A percentile compares a stretch with the other conserved stretches of the same genome.
Evolutionary conservation across 2,888 invertebrate species (phyloP).

Genomic region (Laothoe populi): DNA sequence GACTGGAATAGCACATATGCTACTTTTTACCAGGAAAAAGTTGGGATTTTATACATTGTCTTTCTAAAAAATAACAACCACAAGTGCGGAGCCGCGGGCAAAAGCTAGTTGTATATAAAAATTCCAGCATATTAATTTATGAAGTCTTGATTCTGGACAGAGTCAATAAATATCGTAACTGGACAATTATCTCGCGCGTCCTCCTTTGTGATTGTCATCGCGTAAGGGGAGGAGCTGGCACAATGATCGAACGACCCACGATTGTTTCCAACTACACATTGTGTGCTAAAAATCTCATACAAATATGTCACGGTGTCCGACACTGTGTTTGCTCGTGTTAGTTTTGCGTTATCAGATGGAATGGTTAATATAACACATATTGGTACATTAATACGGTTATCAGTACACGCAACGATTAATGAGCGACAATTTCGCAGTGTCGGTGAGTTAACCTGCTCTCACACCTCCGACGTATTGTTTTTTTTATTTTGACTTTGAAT

Average conservation of each 20-base stretch:
- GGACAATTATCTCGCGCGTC: conserved; percentile 35
- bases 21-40: no score
- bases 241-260: conserved; percentile 24
- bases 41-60: no score
- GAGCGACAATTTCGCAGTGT: conserved; percentile 38
- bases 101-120: not conserved
- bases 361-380: conserved; percentile 42
- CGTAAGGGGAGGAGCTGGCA: conserved; percentile 34
- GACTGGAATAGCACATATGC: no score
- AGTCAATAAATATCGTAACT: conserved; percentile 3
- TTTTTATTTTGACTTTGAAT: conserved; percentile 6
- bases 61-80: no score
- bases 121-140: conserved; percentile 1
- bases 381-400: conserved; percentile 41
- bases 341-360: conserved; percentile 36
- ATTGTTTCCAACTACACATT: not conserved
- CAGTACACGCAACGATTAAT: conserved; percentile 38
- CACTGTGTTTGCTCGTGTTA: conserved; percentile 28
- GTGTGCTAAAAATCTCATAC: not conserved
- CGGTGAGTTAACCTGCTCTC: conserved; percentile 22
- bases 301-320: not conserved
- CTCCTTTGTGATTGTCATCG: conserved; percentile 36
- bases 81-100: no score
- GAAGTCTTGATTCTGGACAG: not conserved
- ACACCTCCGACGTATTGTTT: not conserved